Base-by-base conservation (phyloP, 2,888 invertebrate species). In the Perithous albicinctus region DNA sequence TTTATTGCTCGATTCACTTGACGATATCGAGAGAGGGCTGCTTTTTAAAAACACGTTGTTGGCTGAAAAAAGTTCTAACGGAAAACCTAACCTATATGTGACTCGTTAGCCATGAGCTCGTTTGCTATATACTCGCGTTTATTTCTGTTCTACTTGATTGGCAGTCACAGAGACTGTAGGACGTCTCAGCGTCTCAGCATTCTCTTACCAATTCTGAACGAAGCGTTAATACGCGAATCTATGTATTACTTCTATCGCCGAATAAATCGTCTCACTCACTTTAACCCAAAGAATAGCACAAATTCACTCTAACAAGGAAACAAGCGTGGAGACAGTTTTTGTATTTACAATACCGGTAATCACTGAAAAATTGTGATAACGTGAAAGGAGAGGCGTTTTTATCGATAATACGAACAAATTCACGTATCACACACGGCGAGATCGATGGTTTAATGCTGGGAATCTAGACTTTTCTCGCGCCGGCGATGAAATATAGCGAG, bases 1-100 rank as follows among this genome's bases (percentile, higher is more conserved):
- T n/a, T n/a, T n/a, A n/a, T n/a, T n/a, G n/a, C n/a, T n/a, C n/a
- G n/a, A n/a, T n/a, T n/a, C n/a, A n/a, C n/a, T n/a, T n/a, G n/a
- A n/a, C n/a, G n/a, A n/a, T n/a, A n/a, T n/a, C n/a, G n/a, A n/a
- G n/a, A n/a, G n/a, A n/a, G n/a, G n/a, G n/a, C n/a, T n/a, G n/a
- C n/a, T n/a, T n/a, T n/a, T n/a, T n/a, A n/a, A n/a, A n/a, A n/a
- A 32, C 12, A 23, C 12, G 10, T 46, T 4, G 10, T 32, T 12
- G 46, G n/a, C 7, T 4, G 32, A 32, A 2, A 59, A 29, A 32
- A 18, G 20, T 8, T 7, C 1, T 26, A 12, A 43, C 29, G 75
- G 51, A 32, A 23, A 69, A 72, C 64, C 76, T 76, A 80, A 80
- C 76, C 80, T 76, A 72, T 12, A 76, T 0, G 2, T 32, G 10